Evolutionary conservation across 2,113 vertebrate species (phyloP).

Genomic region (Brienomyrus longianalis): DNA sequence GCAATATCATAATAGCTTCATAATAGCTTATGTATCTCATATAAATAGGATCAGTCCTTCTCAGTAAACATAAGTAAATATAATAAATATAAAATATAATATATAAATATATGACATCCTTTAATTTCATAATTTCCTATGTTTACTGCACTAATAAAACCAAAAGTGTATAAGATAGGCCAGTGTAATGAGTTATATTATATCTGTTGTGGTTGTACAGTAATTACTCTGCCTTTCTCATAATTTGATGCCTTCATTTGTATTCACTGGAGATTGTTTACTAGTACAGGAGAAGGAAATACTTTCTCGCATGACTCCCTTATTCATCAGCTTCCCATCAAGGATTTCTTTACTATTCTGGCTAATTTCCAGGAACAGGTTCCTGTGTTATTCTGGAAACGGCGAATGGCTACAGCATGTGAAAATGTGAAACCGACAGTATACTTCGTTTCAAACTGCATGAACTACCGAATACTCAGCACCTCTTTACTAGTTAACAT

Average conservation of each 20-base stretch:
- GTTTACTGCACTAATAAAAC: neutral
- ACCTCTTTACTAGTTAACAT: neutral
- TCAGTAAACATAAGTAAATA: neutral
- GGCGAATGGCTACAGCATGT: neutral
- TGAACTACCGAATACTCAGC: neutral
- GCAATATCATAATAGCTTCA: neutral
- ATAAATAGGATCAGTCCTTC: neutral
- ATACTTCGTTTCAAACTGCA: neutral
- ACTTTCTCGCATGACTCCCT: neutral
- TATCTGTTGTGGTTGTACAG: neutral
- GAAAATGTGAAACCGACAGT: neutral
- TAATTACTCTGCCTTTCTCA: neutral
- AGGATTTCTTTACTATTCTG: neutral
- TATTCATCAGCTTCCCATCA: neutral
- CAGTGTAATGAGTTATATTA: neutral
- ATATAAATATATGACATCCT: neutral
- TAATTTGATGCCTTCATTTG: neutral
- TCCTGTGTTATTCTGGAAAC: neutral
- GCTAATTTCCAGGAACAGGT: neutral
- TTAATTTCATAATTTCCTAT: neutral
- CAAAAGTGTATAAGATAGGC: neutral
- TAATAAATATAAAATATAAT: neutral
- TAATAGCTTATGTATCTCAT: neutral
- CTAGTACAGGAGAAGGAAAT: neutral
- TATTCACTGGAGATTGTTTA: neutral